A percentile compares a stretch with the other conserved stretches of the same genome.
Conservation (phyloP, 2,113 vertebrate genomes). For the Atlantisia rogersi region DNA sequence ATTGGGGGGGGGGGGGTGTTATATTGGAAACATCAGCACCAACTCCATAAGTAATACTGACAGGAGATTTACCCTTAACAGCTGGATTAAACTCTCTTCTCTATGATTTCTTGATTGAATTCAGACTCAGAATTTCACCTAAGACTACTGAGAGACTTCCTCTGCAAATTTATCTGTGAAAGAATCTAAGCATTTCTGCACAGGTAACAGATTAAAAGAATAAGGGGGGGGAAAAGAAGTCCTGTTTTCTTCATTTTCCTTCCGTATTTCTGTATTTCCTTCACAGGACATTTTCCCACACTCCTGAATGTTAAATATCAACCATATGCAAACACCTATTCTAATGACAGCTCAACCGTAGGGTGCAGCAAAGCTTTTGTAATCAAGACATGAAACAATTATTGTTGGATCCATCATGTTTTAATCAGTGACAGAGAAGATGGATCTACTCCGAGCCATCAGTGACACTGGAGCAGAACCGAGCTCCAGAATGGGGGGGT, state of each 20-base stretch:
- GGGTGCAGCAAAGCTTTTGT: background rate
- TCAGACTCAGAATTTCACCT: background rate
- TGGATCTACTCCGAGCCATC: background rate
- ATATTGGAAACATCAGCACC: background rate
- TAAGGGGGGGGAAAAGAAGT: rapidly evolving
- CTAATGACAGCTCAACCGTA: background rate
- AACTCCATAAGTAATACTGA: background rate
- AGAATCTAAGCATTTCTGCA: background rate
- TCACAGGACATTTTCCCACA: slow-evolving; percentile 1
- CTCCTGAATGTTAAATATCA: background rate
- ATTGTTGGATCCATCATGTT: background rate
- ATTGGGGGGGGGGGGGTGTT: background rate
- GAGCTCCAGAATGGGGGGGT: background rate
- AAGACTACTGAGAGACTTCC: background rate
- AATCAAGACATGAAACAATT: background rate
- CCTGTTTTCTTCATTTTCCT: background rate
- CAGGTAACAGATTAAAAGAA: background rate
- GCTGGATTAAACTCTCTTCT: background rate
- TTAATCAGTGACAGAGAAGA: background rate
- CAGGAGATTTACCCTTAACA: background rate
- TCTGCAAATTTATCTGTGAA: background rate
- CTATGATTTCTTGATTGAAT: background rate
- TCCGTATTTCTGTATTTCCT: background rate
- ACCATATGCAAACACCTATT: background rate
- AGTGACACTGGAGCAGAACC: background rate